phyloP scores from a whole-genome alignment of 2,888 invertebrate genomes.

The Orchesellides sinensis region DNA sequence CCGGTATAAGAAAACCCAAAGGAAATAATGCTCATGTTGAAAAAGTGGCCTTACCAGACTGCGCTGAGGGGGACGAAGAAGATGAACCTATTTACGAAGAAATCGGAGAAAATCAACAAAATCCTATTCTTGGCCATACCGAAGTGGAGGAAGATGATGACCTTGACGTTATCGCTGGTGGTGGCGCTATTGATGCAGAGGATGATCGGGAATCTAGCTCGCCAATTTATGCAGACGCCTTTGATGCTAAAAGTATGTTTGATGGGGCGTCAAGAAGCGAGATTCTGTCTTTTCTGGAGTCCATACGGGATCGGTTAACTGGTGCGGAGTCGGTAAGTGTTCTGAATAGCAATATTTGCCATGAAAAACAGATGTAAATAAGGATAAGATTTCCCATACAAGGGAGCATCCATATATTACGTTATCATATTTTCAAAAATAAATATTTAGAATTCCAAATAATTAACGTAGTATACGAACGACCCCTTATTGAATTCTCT shows the following conservation, averaged over 20 bases:
- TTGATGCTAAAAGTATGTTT: constrained; percentile 79
- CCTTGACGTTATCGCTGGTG: constrained; percentile 60
- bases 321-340: constrained; percentile 72
- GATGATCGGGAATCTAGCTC: constrained; percentile 81
- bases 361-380: too few species aligned
- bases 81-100: constrained; percentile 75
- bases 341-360: too few species aligned
- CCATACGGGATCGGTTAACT: constrained; percentile 81
- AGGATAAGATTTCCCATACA: too few species aligned
- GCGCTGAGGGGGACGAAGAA: constrained; percentile 7
- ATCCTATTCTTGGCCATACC: background rate
- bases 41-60: background rate
- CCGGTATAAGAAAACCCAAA: background rate
- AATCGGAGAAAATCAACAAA: constrained; percentile 67
- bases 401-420: too few species aligned
- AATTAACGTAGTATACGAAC: too few species aligned
- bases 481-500: too few species aligned
- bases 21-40: background rate
- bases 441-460: too few species aligned
- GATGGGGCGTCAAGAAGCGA: constrained; percentile 92
- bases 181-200: constrained; percentile 72
- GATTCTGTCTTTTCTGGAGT: constrained; percentile 91
- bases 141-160: constrained; percentile 22
- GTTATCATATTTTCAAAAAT: too few species aligned
- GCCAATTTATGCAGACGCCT: constrained; percentile 74